Evolutionary conservation across 1,140 invertebrate species (phyloP).

Genomic region (Tetragonula clypearis): DNA sequence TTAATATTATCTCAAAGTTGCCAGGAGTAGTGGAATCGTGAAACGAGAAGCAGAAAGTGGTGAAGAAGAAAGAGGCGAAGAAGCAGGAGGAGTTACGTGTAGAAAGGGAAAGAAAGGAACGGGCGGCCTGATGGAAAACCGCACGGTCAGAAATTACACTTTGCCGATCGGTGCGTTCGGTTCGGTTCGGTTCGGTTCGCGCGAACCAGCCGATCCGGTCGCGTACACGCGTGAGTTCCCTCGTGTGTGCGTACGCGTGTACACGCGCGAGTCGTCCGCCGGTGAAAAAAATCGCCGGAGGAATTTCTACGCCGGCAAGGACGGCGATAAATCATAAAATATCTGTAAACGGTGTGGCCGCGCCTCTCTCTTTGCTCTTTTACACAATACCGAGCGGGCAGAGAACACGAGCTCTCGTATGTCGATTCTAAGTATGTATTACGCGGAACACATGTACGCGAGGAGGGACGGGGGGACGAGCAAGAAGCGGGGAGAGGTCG

Average conservation of each 20-base stretch:
- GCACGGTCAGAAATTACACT: neutral
- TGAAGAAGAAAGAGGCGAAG: neutral
- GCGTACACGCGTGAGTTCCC: constrained; percentile 11
- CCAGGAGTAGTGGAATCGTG: neutral
- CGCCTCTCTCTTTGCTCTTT: constrained; percentile 46
- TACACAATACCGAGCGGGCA: constrained; percentile 33
- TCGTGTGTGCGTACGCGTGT: too few species aligned
- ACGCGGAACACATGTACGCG: constrained; percentile 37
- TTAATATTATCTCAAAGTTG: neutral
- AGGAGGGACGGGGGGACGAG: neutral
- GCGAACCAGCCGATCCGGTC: constrained; percentile 43
- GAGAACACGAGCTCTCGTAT: constrained; percentile 42
- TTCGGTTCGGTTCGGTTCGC: neutral
- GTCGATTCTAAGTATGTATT: constrained; percentile 47
- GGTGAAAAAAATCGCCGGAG: constrained; percentile 42
- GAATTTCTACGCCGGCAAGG: constrained; percentile 59
- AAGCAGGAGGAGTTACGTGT: neutral
- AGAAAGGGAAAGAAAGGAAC: neutral
- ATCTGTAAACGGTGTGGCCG: constrained; percentile 50
- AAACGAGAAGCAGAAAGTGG: neutral
- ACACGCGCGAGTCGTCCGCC: neutral
- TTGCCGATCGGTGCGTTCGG: neutral
- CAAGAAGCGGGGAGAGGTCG: constrained; percentile 15
- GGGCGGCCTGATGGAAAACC: neutral
- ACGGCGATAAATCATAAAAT: constrained; percentile 68